Evolutionary conservation across 2,797 vertebrate genomes (phyloP), one percentile per base, ranked within the genome.

Genomic region (Manis pentadactyla): DNA sequence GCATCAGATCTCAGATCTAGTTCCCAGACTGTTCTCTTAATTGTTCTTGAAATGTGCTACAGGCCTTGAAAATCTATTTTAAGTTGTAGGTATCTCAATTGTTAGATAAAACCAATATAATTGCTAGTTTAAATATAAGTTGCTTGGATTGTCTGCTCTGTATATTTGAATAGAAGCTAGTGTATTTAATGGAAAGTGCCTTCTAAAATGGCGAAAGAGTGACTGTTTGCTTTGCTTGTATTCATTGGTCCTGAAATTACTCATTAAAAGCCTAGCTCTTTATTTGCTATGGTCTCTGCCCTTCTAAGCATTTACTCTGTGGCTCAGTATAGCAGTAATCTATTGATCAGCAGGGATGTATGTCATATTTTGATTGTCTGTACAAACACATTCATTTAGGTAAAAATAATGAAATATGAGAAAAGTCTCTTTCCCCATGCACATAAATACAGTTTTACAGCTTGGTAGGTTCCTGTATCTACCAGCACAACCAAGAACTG

Each of bases 121-220:
- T 95, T 94, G 68, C 61, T 94, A 71, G 37, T 92, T 77, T 84
- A 94, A 88, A 77, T 68, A 15, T 74, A 87, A 95, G 34, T 90
- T 95, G 51, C 74, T 96, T 95, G 25, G 19, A 73, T 93, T 92
- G 63, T 61, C 59, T 96, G 85, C 64, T 94, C 84, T 92, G 31
- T 96, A 15, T 94, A 75, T 89, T 93, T 95, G 91, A 96, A 92
- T n/a, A 93, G 64, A 87, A 94, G 57, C 55, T 95, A 87, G 81
- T 97, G 9, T 87, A 68, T 83, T 84, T 95, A 79, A 77, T 69
- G 53, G 77, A 46, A 59, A 79, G 42, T 78, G 39, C 31, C 81
- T 95, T 96, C 87, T 74, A 81, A 78, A 94, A 64, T 95, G 64
- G 68, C 90, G 92, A 86, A 90, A 71, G 39, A 57, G 34, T 53